A percentile compares a stretch with the other conserved stretches of the same genome.
phyloP scores from a whole-genome alignment of 2,797 vertebrate species.

The Acipenser oxyrinchus region DNA sequence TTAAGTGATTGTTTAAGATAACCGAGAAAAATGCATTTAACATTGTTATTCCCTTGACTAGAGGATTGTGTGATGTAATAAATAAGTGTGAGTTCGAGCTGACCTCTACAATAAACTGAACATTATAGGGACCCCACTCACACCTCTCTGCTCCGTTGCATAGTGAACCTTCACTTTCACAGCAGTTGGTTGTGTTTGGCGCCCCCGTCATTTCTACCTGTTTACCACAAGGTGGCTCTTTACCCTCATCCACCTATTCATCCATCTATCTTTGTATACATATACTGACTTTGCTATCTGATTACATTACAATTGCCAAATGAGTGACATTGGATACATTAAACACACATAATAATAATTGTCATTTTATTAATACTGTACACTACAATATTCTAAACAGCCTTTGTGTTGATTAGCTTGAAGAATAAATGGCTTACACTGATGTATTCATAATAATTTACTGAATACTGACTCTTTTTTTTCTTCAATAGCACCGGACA shows the following conservation, averaged over 20 bases:
- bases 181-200: neutral
- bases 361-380: neutral
- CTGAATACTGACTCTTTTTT: neutral
- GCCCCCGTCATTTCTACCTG: neutral
- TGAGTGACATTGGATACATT: neutral
- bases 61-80: no score
- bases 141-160: neutral
- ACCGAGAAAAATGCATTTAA: no score
- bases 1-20: no score
- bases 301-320: neutral
- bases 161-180: neutral
- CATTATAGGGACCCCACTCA: no score
- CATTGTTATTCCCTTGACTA: no score
- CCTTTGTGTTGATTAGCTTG: conserved; percentile 34
- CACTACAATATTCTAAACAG: conserved; percentile 34
- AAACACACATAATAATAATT: neutral
- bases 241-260: no score
- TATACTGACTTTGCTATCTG: neutral
- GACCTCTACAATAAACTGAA: no score
- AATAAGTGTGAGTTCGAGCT: no score
- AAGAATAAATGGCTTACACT: neutral
- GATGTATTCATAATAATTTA: neutral
- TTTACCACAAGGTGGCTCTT: no score
- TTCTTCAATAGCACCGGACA: conserved; percentile 55
- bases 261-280: neutral